A percentile compares a stretch with the other conserved stretches of the same genome.
Conservation (phyloP, 2,888 invertebrate genomes). For the Drosophila subquinaria region DNA sequence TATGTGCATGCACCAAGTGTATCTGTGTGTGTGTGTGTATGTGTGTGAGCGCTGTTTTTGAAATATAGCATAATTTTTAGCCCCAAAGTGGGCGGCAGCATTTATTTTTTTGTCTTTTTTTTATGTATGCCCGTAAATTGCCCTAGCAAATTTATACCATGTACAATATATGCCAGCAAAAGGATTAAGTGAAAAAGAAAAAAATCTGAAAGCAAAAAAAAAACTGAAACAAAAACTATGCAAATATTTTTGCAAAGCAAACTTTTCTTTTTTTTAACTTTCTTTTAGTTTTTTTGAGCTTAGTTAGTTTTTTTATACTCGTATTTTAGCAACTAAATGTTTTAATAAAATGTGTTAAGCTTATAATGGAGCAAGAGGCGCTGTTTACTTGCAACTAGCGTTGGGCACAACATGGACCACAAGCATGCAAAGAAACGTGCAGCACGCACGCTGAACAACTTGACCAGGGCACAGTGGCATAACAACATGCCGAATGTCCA, state of each 20-base stretch:
- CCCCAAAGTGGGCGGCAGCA: slow-evolving; percentile 57
- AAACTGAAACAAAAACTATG: slow-evolving; percentile 49
- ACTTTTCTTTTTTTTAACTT: slow-evolving; percentile 2
- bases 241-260: slow-evolving; percentile 53
- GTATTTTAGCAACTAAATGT: slow-evolving; percentile 26
- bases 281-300: slow-evolving; percentile 12
- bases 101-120: slow-evolving; percentile 33
- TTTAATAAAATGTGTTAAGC: slow-evolving; percentile 44
- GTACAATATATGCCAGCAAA: slow-evolving; percentile 36
- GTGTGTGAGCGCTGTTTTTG: slow-evolving; percentile 64
- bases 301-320: slow-evolving; percentile 5
- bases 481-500: background rate
- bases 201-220: background rate
- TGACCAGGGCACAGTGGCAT: background rate
- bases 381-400: background rate
- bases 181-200: slow-evolving; percentile 28
- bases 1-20: slow-evolving; percentile 10
- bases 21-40: slow-evolving; percentile 17
- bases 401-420: background rate
- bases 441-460: background rate
- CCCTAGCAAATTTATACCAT: slow-evolving; percentile 45
- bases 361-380: slow-evolving; percentile 15
- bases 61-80: slow-evolving; percentile 78
- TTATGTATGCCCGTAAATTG: slow-evolving; percentile 63
- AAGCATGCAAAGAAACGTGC: slow-evolving; percentile 5